These are phyloP conservation scores for Periparus ater DNA, from an alignment of 2,797 vertebrate genomes.

Conservation along the genomic window DNA sequence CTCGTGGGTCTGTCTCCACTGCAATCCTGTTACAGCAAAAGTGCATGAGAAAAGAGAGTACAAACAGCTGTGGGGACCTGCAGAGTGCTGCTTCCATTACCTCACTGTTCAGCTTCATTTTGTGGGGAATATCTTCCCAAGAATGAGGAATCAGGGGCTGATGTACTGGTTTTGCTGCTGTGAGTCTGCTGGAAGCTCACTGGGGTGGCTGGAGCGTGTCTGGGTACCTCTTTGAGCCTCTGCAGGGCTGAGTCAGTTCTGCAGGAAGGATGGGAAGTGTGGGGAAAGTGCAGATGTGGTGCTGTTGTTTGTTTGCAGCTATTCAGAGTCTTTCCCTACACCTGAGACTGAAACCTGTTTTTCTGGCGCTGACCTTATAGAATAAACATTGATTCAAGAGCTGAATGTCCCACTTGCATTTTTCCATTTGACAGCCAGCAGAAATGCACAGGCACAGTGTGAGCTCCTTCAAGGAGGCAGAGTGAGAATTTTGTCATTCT, in stretches of 20 bases:
- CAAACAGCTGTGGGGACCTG: background rate
- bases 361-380: background rate
- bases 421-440: background rate
- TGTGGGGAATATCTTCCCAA: background rate
- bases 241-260: background rate
- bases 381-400: conserved; percentile 14
- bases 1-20: fast-evolving
- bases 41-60: fast-evolving
- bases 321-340: background rate
- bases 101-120: background rate
- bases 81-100: fast-evolving
- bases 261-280: background rate
- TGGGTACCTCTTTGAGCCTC: background rate
- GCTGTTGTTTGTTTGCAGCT: background rate
- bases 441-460: background rate
- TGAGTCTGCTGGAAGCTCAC: background rate
- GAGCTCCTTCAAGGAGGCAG: background rate
- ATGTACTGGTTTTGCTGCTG: background rate
- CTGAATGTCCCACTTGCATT: background rate
- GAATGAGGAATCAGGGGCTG: fast-evolving
- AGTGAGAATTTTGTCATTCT: background rate
- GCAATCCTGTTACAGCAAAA: background rate
- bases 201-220: background rate
- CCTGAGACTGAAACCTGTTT: background rate
- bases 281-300: background rate